Base-by-base conservation (phyloP, 2,113 vertebrate species). In the Microtus pennsylvanicus region DNA sequence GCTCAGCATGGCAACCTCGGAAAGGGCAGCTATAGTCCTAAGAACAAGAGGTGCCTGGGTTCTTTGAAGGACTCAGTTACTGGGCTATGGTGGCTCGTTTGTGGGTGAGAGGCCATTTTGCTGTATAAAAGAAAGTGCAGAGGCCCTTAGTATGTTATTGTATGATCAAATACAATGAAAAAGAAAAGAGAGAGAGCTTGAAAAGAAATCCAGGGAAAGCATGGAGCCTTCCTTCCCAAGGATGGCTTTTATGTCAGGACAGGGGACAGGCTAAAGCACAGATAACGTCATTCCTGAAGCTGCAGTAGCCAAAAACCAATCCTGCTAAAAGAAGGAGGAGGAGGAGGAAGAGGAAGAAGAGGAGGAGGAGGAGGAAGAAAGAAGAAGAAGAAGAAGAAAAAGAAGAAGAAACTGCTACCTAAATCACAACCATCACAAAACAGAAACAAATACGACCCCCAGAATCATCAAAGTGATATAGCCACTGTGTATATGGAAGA, bases 381-480 rank as follows among this genome's bases (percentile, higher is more conserved):
- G 52, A 16, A 55, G 52, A 55, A 17, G 21, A 61, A 61, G 21
- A 61, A 61, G 14, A 52, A 52, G 50, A 55, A 55, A 17, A 63
- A 26, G 8, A 63, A 63, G 24, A 26, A 65, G n/a, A 85, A 96
- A 80, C 13, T 63, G 63, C 50, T 45, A 94, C 47, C 3, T 30
- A 91, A 87, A 81, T 65, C 38, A 80, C 76, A 87, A 96, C 35
- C 1, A 83, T 92, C 47, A 89, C 28, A 90, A 95, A 90, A 55
- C 77, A 86, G 35, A 94, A 69, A 92, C 58, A 74, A 74, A 86
- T 24, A 33, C 74, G 0, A 11, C 65, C 81, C 96, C 90, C 65
- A 55, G 89, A 70, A 67, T 91, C 33, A 47, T 89, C 85, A 81
- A 93, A 61, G 58, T 80, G 38, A 33, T 63, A 22, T 21, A 87